These are phyloP conservation scores for Enteromius anoplus DNA, from an alignment of 2,797 vertebrate genomes.

Conservation along the genomic window DNA sequence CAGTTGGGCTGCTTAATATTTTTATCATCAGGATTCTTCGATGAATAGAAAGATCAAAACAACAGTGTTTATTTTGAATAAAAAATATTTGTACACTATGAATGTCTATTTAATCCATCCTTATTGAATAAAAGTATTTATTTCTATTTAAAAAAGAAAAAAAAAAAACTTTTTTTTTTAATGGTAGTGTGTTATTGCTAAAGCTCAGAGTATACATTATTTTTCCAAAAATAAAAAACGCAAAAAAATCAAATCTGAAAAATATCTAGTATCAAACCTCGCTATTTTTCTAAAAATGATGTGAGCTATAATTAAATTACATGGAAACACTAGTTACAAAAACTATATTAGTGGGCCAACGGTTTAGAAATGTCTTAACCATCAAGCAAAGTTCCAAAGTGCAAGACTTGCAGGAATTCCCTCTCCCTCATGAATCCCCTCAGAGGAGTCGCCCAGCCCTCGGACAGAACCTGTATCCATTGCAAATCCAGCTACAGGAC, in stretches of 20 bases:
- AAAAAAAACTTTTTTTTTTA: background rate
- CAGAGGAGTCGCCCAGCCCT: constrained; percentile 96
- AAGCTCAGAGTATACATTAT: background rate
- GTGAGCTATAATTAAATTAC: background rate
- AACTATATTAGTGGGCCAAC: background rate
- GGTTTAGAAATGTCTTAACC: constrained; percentile 73
- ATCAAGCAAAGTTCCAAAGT: constrained; percentile 90
- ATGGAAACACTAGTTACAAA: background rate
- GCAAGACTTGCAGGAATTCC: constrained; percentile 92
- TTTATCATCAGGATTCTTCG: background rate
- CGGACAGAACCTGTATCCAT: constrained; percentile 95
- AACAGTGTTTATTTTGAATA: background rate
- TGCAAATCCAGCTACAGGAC: constrained; percentile 91
- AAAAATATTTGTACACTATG: background rate
- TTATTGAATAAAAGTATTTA: background rate
- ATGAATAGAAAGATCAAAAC: background rate
- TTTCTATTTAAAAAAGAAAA: background rate
- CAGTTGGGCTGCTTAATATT: background rate
- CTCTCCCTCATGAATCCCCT: constrained; percentile 96
- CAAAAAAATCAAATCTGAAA: background rate
- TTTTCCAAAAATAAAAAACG: background rate
- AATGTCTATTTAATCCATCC: background rate
- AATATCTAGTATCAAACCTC: background rate
- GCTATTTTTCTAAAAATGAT: background rate
- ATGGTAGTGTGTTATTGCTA: background rate